Evolutionary conservation across 2,113 vertebrate species (phyloP).

Genomic region (Eclectus roratus): DNA sequence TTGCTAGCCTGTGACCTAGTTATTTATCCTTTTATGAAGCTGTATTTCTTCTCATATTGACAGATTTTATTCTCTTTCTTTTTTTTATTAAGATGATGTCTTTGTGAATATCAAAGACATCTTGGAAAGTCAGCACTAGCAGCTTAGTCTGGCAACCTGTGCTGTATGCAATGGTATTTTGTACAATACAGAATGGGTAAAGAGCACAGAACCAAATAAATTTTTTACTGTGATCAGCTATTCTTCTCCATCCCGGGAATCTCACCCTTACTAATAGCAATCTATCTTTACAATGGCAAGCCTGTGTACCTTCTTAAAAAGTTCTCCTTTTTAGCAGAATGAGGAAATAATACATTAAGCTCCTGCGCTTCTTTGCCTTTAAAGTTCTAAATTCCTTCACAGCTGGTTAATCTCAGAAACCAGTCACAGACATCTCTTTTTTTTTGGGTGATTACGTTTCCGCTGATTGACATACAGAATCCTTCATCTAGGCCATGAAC

Average conservation of each 20-base stretch:
- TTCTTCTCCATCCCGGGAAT: background rate
- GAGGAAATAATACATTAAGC: background rate
- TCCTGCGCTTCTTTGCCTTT: background rate
- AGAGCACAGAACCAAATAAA: background rate
- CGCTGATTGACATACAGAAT: conserved; percentile 62
- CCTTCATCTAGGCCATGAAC: conserved; percentile 53
- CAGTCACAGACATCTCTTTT: conserved; percentile 28
- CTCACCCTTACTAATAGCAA: background rate
- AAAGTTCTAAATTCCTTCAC: conserved; percentile 41
- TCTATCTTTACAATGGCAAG: background rate
- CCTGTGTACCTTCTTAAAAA: background rate
- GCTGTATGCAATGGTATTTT: background rate
- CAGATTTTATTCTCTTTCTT: background rate
- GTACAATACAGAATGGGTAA: background rate
- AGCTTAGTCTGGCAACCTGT: background rate
- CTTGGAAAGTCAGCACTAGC: background rate
- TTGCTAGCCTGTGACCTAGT: conserved; percentile 8
- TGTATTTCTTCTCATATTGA: conserved; percentile 6
- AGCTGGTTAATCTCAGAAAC: conserved; percentile 48
- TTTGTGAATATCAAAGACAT: conserved; percentile 58
- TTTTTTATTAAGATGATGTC: background rate
- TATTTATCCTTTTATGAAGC: conserved; percentile 19
- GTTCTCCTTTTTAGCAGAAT: background rate
- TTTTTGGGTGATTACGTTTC: conserved; percentile 43
- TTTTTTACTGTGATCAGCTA: background rate